Evolutionary conservation across 1,140 invertebrate genomes (phyloP).

Genomic region (Belonocnema kinseyi): DNA sequence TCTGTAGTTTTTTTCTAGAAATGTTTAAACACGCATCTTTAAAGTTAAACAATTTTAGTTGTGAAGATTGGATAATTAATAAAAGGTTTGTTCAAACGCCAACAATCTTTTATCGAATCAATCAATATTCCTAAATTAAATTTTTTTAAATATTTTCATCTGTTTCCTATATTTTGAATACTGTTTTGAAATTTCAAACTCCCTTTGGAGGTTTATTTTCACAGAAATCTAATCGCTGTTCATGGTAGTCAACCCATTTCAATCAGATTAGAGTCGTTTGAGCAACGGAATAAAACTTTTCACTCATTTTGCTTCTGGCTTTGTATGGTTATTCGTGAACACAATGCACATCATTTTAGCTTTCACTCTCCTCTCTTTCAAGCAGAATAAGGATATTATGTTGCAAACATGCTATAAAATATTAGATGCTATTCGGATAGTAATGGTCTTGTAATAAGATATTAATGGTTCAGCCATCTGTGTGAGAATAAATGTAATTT

Average conservation of each 20-base stretch:
- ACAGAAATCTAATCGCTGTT: neutral
- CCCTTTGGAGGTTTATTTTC: neutral
- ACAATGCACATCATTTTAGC: constrained; percentile 8
- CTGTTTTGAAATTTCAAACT: no score
- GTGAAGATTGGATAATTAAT: no score
- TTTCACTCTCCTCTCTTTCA: neutral
- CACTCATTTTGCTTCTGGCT: constrained; percentile 14
- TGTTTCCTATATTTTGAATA: no score
- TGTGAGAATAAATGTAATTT: no score
- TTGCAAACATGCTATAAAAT: neutral
- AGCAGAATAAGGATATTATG: constrained; percentile 24
- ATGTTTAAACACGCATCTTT: no score
- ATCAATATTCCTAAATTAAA: no score
- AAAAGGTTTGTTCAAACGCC: no score
- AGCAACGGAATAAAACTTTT: constrained; percentile 4
- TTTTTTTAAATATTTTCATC: no score
- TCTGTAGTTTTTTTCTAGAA: no score
- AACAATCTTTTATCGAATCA: no score
- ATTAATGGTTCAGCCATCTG: neutral
- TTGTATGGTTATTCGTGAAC: neutral
- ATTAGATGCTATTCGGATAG: neutral
- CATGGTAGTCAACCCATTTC: neutral
- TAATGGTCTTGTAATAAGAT: neutral
- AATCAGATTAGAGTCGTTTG: constrained; percentile 21
- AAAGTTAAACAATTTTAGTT: no score